Evolutionary conservation across 2,797 vertebrate species (phyloP).

Genomic region (Xenops minutus): DNA sequence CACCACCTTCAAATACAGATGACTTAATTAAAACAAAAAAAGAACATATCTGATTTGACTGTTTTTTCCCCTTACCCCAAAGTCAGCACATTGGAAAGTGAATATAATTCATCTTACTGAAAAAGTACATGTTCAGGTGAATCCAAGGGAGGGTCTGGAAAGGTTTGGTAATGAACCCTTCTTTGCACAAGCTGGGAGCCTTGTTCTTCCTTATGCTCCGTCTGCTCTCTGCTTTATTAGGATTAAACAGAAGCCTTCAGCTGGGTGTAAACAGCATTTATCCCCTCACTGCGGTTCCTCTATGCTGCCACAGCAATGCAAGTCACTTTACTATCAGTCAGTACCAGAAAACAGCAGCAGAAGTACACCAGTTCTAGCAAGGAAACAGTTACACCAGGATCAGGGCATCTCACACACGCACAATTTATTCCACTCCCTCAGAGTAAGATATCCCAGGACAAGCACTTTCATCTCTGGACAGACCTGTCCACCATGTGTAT

Average conservation of each 20-base stretch:
- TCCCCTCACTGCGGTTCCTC: neutral
- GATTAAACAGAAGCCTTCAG: neutral
- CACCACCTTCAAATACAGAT: conserved; percentile 70
- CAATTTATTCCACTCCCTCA: neutral
- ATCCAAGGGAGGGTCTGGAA: neutral
- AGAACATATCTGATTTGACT: conserved; percentile 48
- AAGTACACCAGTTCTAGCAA: neutral
- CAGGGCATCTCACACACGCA: neutral
- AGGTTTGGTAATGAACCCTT: neutral
- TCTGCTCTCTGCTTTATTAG: neutral
- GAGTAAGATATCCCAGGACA: neutral
- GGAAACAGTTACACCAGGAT: neutral
- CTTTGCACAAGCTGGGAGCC: neutral
- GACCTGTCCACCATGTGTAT: neutral
- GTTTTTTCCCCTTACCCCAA: neutral
- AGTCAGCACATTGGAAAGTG: conserved; percentile 19
- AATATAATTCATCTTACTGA: conserved; percentile 16
- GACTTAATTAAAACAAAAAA: conserved; percentile 66
- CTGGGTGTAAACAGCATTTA: neutral
- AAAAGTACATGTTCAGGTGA: neutral
- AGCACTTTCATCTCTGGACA: conserved; percentile 39
- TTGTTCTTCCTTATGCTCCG: neutral
- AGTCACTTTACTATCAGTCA: neutral
- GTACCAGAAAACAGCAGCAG: neutral
- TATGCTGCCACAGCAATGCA: neutral